Evolutionary conservation across 2,113 vertebrate species (phyloP), one percentile per base, ranked within the genome.

Genomic region (Chaetorhynchus papuensis): DNA sequence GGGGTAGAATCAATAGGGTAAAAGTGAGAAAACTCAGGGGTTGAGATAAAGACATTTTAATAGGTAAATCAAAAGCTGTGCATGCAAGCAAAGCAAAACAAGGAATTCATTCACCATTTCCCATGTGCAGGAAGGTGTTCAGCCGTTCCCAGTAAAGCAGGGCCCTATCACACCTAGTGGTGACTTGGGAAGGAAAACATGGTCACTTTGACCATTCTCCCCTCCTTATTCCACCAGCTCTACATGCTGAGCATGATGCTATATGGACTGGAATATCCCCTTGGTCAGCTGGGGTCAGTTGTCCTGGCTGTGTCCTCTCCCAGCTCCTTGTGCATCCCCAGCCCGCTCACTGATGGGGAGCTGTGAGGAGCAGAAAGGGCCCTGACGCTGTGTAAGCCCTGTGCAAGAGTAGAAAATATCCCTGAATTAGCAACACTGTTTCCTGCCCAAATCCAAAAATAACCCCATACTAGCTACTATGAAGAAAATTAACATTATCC

Each of bases 261-360:
- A 6, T 27, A 6, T 13, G 15, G 14, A 27, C 42, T 56, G 57
- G 30, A 2, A 31, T 35, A 35, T 42, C 14, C 11, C 13, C 63
- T 63, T 63, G 49, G 5, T 15, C 17, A 49, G 17, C 4, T 31
- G 49, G n/a, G 9, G 2, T 49, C 13, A 22, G 4, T 3, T 87
- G 49, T 71, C 49, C 21, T 0, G 0, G n/a, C 30, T 35, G 30
- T 47, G 11, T 21, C 14, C 13, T 5, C 11, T 41, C 35, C 24
- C 17, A 50, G 4, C 21, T 72, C 49, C 57, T 10, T 49, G 21
- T 42, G 21, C 26, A 31, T 54, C 3, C 13, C 20, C 24, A n/a
- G 41, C 35, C n/a, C 50, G 2, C 11, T 7, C 42, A 2, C 14
- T 22, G 42, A 11, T 6, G 17, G 20, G 11, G 41, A 1, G 1